Evolutionary conservation across 2,113 vertebrate genomes (phyloP).

Genomic region (Odontesthes bonariensis): DNA sequence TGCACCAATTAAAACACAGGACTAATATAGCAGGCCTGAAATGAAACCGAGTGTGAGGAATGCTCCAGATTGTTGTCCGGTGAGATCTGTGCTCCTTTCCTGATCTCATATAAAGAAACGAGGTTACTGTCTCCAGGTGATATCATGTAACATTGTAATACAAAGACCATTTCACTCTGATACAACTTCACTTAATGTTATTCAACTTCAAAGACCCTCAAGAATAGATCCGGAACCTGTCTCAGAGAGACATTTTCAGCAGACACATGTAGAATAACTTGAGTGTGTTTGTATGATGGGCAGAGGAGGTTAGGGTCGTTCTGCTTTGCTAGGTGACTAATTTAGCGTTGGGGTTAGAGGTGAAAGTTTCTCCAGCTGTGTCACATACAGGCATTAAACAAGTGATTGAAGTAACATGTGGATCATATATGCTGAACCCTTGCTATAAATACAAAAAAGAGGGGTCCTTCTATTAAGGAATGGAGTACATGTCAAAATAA

Average conservation of each 20-base stretch:
- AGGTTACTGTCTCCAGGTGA: conserved; percentile 33
- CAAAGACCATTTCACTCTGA: conserved; percentile 24
- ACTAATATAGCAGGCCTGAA: conserved; percentile 24
- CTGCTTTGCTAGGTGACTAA: conserved; percentile 44
- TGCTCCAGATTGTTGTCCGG: conserved; percentile 30
- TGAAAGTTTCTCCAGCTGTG: conserved; percentile 70
- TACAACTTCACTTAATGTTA: background rate
- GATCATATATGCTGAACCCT: background rate
- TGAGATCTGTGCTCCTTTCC: conserved; percentile 54
- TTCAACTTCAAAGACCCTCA: conserved; percentile 33
- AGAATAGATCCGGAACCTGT: conserved; percentile 12
- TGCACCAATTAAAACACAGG: background rate
- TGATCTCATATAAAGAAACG: conserved; percentile 43
- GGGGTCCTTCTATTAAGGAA: background rate
- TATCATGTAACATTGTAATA: conserved; percentile 21
- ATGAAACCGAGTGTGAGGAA: conserved; percentile 35
- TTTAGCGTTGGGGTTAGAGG: conserved; percentile 33
- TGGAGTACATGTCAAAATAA: background rate
- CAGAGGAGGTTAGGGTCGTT: background rate
- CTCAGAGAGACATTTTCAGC: background rate
- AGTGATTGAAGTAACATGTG: conserved; percentile 41
- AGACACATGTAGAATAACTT: conserved; percentile 33
- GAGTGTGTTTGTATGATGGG: background rate
- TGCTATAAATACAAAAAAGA: conserved; percentile 24
- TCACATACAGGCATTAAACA: conserved; percentile 28